A percentile compares a stretch with the other conserved stretches of the same genome.
phyloP scores from a whole-genome alignment of 2,888 invertebrate species.

The Protonemura montana region DNA sequence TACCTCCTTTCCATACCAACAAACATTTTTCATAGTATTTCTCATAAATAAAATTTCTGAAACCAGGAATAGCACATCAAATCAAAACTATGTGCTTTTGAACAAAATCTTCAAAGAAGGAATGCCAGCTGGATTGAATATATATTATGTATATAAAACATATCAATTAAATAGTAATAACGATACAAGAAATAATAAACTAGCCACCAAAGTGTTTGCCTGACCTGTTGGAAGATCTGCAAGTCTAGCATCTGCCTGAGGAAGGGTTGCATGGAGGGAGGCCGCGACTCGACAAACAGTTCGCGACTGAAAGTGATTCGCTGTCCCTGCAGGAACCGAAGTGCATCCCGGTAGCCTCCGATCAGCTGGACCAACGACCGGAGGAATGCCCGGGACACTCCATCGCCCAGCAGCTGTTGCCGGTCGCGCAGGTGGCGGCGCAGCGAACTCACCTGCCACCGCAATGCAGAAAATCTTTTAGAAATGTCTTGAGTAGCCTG shows the following conservation, averaged over 20 bases:
- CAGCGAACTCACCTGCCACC: conserved; percentile 72
- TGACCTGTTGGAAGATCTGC: conserved; percentile 93
- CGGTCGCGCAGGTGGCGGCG: conserved; percentile 79
- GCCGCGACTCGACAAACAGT: conserved; percentile 86
- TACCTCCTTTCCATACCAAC: no score
- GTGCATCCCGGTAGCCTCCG: conserved; percentile 92
- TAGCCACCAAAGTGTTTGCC: no score
- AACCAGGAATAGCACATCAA: no score
- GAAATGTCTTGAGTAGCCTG: no score
- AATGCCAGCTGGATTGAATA: no score
- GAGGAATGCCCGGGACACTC: conserved; percentile 91
- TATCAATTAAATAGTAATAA: not conserved
- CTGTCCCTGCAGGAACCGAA: conserved; percentile 76
- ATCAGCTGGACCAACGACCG: conserved; percentile 91
- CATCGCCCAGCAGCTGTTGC: conserved; percentile 84
- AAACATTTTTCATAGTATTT: no score
- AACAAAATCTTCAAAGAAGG: no score
- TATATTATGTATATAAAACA: no score
- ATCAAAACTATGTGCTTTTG: no score
- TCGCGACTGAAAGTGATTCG: conserved; percentile 86
- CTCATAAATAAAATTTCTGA: no score
- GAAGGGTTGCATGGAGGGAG: conserved; percentile 85
- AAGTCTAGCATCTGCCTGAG: conserved; percentile 88
- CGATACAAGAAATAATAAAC: not conserved
- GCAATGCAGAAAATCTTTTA: conserved; percentile 51